These are phyloP conservation scores for Erebia palarica DNA, from an alignment of 2,888 invertebrate genomes.

Conservation along the genomic window DNA sequence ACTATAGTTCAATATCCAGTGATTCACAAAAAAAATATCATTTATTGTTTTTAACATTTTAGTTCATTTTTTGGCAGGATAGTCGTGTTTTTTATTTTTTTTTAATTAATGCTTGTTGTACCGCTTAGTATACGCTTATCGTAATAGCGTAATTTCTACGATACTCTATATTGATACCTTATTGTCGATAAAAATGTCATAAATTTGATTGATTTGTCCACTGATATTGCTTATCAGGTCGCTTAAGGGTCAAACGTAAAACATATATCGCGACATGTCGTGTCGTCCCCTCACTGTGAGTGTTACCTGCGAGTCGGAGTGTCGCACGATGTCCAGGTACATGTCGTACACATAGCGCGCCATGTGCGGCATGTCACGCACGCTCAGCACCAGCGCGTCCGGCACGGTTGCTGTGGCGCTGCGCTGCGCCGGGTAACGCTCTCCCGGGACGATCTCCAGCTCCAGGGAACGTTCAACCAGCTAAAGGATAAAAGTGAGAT, in stretches of 20 bases:
- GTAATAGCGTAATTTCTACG: not conserved
- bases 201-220: too few relatives aligned
- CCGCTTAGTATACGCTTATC: too few relatives aligned
- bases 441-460: conserved; percentile 90
- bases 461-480: conserved; percentile 91
- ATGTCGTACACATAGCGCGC: conserved; percentile 96
- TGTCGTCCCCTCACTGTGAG: not conserved
- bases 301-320: conserved; percentile 37
- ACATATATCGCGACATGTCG: not conserved
- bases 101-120: too few relatives aligned
- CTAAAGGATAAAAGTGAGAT: conserved; percentile 61
- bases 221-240: too few relatives aligned
- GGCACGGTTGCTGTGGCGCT: conserved; percentile 68
- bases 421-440: conserved; percentile 89
- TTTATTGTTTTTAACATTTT: too few relatives aligned
- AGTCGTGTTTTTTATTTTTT: too few relatives aligned
- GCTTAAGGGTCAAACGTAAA: too few relatives aligned
- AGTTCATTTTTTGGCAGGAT: too few relatives aligned
- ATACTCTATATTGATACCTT: not conserved
- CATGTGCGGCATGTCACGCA: conserved; percentile 96
- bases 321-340: conserved; percentile 90
- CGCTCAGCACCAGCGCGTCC: conserved; percentile 79
- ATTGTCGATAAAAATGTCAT: not conserved
- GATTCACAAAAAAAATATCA: too few relatives aligned
- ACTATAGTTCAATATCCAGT: too few relatives aligned